A percentile compares a stretch with the other conserved stretches of the same genome.
These are phyloP conservation scores for Sinotaia quadrata DNA, from an alignment of 2,888 invertebrate genomes.

Conservation along the genomic window DNA sequence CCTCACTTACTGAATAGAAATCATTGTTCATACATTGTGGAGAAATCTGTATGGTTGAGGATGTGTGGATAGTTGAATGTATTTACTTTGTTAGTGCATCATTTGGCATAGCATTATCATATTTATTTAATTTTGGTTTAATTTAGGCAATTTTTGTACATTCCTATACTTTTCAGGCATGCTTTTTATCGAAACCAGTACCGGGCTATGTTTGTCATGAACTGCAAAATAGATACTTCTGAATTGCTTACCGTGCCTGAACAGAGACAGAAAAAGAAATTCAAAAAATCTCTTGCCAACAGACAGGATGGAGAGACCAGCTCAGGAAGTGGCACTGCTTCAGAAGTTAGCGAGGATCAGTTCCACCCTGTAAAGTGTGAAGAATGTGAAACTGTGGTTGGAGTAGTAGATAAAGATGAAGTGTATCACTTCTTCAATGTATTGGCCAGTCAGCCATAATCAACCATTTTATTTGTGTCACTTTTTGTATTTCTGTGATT, in stretches of 20 bases:
- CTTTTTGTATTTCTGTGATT: too few relatives aligned
- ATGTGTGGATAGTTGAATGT: too few relatives aligned
- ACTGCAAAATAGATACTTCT: conserved; percentile 74
- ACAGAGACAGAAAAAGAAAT: conserved; percentile 58
- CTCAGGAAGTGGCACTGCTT: neutral
- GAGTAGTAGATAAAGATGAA: conserved; percentile 76
- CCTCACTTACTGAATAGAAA: too few relatives aligned
- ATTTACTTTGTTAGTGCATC: too few relatives aligned
- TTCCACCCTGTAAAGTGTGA: conserved; percentile 75
- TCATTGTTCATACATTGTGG: too few relatives aligned
- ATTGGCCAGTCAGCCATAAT: conserved; percentile 72
- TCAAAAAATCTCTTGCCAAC: conserved; percentile 41
- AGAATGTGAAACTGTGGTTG: conserved; percentile 76
- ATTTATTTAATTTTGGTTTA: too few relatives aligned
- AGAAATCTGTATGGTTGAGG: too few relatives aligned
- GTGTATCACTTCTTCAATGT: conserved; percentile 78
- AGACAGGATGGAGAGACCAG: neutral
- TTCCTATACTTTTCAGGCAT: too few relatives aligned
- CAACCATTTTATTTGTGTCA: too few relatives aligned
- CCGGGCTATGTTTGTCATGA: conserved; percentile 78
- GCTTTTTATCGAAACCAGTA: conserved; percentile 76
- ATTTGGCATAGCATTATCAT: too few relatives aligned
- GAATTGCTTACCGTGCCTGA: conserved; percentile 66
- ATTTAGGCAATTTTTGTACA: too few relatives aligned
- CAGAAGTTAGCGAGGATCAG: conserved; percentile 58